These are phyloP conservation scores for Mnemiopsis leidyi DNA, from an alignment of 37 sponge, comb jelly and placozoan species.

Conservation along the genomic window DNA sequence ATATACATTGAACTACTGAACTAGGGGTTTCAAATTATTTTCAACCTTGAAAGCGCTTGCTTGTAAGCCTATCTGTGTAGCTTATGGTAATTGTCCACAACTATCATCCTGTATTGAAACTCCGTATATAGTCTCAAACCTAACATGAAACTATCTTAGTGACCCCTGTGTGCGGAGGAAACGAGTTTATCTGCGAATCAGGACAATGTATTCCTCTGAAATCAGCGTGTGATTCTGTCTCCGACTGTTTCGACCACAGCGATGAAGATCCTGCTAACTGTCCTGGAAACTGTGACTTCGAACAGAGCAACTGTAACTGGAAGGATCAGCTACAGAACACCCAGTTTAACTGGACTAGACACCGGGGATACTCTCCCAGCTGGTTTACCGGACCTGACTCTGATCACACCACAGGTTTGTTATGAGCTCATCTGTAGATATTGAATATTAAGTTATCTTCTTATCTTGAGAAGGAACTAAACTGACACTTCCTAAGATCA, in stretches of 20 bases:
- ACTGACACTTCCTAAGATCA: too few species aligned
- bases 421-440: too few species aligned
- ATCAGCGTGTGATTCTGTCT: not conserved
- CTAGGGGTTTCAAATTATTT: too few species aligned
- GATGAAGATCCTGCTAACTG: conserved; percentile 10
- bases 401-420: conserved; percentile 35
- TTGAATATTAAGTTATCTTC: too few species aligned
- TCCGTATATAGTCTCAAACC: too few species aligned
- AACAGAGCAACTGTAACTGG: conserved; percentile 34
- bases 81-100: too few species aligned
- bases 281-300: conserved; percentile 64
- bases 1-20: too few species aligned
- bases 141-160: not conserved
- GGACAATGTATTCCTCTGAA: conserved; percentile 24
- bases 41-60: too few species aligned
- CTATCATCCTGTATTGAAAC: too few species aligned
- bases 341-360: conserved; percentile 48
- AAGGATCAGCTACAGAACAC: conserved; percentile 2
- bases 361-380: conserved; percentile 29
- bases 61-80: too few species aligned
- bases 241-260: conserved; percentile 29
- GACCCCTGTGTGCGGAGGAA: not conserved
- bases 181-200: not conserved
- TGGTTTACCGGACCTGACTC: conserved; percentile 36
- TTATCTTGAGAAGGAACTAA: too few species aligned